Evolutionary conservation across 2,797 vertebrate genomes (phyloP).

Genomic region (Novumbra hubbsi): DNA sequence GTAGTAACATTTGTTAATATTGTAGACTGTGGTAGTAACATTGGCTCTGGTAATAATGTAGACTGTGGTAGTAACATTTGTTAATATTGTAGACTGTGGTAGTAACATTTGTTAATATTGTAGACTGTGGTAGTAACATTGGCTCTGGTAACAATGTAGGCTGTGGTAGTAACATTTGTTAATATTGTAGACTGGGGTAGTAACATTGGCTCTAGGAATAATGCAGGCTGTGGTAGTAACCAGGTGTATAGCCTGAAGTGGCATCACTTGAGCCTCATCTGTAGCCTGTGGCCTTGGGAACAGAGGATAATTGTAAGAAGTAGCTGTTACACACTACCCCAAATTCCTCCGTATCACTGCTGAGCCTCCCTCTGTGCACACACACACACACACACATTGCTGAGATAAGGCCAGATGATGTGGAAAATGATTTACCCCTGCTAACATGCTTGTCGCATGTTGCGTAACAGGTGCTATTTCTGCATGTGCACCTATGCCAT

Average conservation of each 20-base stretch:
- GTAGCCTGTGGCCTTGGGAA: not conserved
- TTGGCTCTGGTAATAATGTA: too few species aligned
- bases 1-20: too few species aligned
- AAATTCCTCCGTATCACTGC: conserved; percentile 1
- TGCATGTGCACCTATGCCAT: conserved; percentile 22
- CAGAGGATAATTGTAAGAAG: conserved; percentile 21
- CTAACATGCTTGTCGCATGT: conserved; percentile 33
- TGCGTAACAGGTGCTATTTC: conserved; percentile 29
- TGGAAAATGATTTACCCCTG: conserved; percentile 53
- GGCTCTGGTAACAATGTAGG: too few species aligned
- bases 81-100: too few species aligned
- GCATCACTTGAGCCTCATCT: conserved; percentile 19
- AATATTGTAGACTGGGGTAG: not conserved
- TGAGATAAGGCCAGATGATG: conserved; percentile 44
- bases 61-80: too few species aligned
- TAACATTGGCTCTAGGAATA: too few species aligned
- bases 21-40: too few species aligned
- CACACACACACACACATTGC: conserved; percentile 12
- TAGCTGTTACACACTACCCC: not conserved
- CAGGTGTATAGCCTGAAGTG: not conserved
- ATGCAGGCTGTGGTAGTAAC: too few species aligned
- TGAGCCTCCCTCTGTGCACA: not conserved
- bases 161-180: too few species aligned
- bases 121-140: too few species aligned
- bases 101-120: too few species aligned